phyloP scores from a whole-genome alignment of 2,888 invertebrate species.

The Yponomeuta sedellus region DNA sequence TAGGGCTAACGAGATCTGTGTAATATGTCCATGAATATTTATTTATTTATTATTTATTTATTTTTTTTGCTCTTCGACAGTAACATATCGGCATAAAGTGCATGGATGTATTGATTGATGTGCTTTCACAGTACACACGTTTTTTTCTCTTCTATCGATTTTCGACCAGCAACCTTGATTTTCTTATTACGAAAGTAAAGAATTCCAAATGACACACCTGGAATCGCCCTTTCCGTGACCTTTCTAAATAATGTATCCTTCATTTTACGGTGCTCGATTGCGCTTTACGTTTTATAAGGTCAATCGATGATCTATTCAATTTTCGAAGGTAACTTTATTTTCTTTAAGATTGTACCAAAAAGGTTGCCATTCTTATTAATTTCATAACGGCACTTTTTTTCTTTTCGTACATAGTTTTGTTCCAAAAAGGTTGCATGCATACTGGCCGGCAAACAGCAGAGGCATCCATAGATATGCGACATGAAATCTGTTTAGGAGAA shows the following conservation, averaged over 20 bases:
- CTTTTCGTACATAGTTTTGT: not conserved
- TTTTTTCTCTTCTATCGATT: not conserved
- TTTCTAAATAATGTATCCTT: slow-evolving; percentile 24
- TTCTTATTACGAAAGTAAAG: not conserved
- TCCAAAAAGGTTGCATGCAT: not conserved
- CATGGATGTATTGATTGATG: too few species aligned
- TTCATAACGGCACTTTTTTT: not conserved
- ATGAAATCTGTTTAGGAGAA: not conserved
- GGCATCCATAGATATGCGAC: not conserved
- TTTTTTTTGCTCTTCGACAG: too few species aligned
- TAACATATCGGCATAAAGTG: too few species aligned
- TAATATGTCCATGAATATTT: too few species aligned
- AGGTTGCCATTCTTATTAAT: not conserved
- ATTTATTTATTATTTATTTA: too few species aligned
- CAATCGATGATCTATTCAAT: slow-evolving; percentile 12
- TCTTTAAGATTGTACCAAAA: not conserved
- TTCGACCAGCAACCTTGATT: not conserved
- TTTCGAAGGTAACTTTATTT: slow-evolving; percentile 1
- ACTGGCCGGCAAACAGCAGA: not conserved
- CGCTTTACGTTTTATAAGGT: not conserved
- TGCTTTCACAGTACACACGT: too few species aligned
- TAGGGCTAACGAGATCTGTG: too few species aligned
- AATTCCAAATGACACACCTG: slow-evolving; percentile 2
- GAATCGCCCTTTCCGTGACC: slow-evolving; percentile 20
- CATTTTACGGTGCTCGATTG: slow-evolving; percentile 21